Conservation (phyloP, 23 tunicate genomes). For the Trididemnum clinides region DNA sequence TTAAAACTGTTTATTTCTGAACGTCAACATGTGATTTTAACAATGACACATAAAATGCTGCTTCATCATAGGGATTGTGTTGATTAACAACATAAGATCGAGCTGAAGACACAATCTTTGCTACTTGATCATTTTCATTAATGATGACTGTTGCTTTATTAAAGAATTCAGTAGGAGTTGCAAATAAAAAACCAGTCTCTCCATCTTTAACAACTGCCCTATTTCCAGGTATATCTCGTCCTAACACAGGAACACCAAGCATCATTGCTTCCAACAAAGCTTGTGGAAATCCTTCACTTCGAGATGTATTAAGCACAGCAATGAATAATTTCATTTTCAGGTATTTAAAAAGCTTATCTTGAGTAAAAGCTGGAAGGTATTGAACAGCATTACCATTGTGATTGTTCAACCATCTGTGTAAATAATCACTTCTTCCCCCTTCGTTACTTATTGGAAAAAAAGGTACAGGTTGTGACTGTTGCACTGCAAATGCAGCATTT, state of each 20-base stretch:
- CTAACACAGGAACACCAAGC: slow-evolving; percentile 63
- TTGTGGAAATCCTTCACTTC: slow-evolving; percentile 83
- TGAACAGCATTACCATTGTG: slow-evolving; percentile 26
- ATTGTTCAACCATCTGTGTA: slow-evolving; percentile 53
- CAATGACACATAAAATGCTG: slow-evolving; percentile 42
- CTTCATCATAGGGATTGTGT: slow-evolving; percentile 58
- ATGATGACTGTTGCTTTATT: slow-evolving; percentile 29
- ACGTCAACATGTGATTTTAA: not conserved
- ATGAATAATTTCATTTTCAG: slow-evolving; percentile 2
- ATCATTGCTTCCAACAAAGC: slow-evolving; percentile 86
- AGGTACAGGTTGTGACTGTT: not conserved
- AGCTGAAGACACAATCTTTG: slow-evolving; percentile 12
- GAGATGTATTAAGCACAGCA: slow-evolving; percentile 71
- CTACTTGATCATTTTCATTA: slow-evolving; percentile 10
- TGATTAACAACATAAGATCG: not conserved
- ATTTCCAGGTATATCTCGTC: slow-evolving; percentile 73
- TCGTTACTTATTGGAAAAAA: not conserved
- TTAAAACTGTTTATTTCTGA: too few species aligned
- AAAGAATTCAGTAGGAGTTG: slow-evolving; percentile 53
- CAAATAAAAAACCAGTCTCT: slow-evolving; percentile 64
- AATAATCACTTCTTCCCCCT: not conserved
- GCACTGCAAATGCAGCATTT: not conserved
- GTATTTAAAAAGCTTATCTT: not conserved
- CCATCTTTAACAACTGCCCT: slow-evolving; percentile 43
- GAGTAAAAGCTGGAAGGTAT: slow-evolving; percentile 48